phyloP scores from a whole-genome alignment of 1,140 invertebrate species.

The Thaumatotibia leucotreta region DNA sequence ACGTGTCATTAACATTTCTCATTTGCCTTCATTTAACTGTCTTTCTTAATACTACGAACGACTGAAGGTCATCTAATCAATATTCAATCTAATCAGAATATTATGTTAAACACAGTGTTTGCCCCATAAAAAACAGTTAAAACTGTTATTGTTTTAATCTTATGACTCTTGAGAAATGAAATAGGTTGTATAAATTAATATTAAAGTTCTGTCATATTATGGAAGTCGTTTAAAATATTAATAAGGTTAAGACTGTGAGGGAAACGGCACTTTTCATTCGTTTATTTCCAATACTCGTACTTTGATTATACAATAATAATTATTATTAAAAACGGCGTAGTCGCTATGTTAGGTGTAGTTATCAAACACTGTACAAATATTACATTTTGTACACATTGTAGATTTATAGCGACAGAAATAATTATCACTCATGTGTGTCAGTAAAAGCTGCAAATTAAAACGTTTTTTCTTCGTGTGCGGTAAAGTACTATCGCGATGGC shows the following conservation, averaged over 20 bases:
- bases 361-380: no score
- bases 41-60: constrained; percentile 6
- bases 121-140: not conserved
- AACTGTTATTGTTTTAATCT: constrained; percentile 14
- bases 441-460: constrained; percentile 19
- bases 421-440: no score
- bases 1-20: constrained; percentile 59
- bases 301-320: no score
- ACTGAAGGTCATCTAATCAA: constrained; percentile 13
- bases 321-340: no score
- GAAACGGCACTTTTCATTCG: no score
- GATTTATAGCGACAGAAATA: no score
- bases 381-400: no score
- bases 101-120: not conserved
- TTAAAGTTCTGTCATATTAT: not conserved
- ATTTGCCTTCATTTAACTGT: constrained; percentile 25
- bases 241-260: no score
- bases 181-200: not conserved
- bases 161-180: constrained; percentile 1
- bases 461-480: constrained; percentile 56
- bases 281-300: no score
- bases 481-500: constrained; percentile 41
- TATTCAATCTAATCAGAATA: constrained; percentile 14
- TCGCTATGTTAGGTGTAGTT: no score
- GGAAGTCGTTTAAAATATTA: no score